Conservation (phyloP, 2,888 invertebrate species). For the Aromia moschata region DNA sequence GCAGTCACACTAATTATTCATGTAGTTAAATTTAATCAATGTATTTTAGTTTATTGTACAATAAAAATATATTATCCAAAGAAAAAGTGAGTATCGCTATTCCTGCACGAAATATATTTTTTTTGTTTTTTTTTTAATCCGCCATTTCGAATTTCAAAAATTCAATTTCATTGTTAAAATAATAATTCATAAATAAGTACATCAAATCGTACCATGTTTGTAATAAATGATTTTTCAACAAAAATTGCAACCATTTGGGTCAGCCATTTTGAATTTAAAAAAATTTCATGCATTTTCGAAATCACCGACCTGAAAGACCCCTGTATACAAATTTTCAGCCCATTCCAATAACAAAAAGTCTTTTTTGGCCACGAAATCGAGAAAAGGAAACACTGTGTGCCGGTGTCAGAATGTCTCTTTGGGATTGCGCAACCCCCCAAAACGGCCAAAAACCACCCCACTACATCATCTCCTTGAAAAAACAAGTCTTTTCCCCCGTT, state of each 20-base stretch:
- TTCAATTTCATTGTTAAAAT: not conserved
- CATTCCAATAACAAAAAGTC: not conserved
- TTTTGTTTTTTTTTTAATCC: not conserved
- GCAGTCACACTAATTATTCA: not conserved
- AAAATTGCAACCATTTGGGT: not conserved
- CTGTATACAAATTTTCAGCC: not conserved
- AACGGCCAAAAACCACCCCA: no score
- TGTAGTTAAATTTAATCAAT: not conserved
- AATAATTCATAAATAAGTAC: not conserved
- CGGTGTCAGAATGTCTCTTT: no score
- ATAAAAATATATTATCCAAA: not conserved
- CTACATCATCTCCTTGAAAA: no score
- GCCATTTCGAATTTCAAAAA: not conserved
- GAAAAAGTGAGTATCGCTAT: no score
- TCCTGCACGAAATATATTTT: no score
- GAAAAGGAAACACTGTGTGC: no score
- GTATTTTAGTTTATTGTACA: not conserved
- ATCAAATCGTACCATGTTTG: not conserved
- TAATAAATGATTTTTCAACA: not conserved
- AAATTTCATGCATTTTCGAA: not conserved
- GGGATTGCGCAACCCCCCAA: no score
- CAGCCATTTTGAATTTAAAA: not conserved
- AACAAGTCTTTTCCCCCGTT: no score
- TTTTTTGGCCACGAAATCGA: not conserved
- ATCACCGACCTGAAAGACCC: not conserved